Percentiles rank a stretch among this genome's conserved stretches.
Conservation (phyloP, 2,888 invertebrate genomes). For the Cryptocephalus primarius region DNA sequence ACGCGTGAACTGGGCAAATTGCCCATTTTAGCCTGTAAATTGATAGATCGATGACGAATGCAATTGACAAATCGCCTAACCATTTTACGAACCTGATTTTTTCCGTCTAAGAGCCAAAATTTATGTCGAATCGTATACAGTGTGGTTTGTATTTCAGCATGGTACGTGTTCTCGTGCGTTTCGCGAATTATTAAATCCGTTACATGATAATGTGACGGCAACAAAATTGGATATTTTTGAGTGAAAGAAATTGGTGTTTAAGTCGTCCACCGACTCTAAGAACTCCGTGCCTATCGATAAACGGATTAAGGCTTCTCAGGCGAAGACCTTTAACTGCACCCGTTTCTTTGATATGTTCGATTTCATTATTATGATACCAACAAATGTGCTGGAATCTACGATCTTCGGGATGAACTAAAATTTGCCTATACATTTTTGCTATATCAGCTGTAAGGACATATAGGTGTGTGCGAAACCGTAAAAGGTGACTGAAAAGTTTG, state of each 20-base stretch:
- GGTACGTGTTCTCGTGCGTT: not conserved
- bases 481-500: too few relatives aligned
- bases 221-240: not conserved
- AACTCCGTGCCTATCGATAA: not conserved
- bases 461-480: too few relatives aligned
- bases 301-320: not conserved
- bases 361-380: too few relatives aligned
- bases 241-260: not conserved
- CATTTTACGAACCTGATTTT: not conserved
- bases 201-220: not conserved
- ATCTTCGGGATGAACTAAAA: too few relatives aligned
- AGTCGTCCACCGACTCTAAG: not conserved
- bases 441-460: too few relatives aligned
- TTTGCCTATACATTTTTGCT: too few relatives aligned
- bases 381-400: too few relatives aligned
- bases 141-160: not conserved
- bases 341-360: not conserved
- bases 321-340: not conserved
- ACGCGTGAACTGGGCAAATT: not conserved
- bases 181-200: not conserved
- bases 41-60: not conserved
- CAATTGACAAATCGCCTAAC: not conserved
- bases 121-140: not conserved
- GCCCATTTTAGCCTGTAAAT: not conserved
- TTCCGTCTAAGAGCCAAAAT: not conserved